Base-by-base conservation (phyloP, 2,888 invertebrate genomes). In the Cantharis nigra region DNA sequence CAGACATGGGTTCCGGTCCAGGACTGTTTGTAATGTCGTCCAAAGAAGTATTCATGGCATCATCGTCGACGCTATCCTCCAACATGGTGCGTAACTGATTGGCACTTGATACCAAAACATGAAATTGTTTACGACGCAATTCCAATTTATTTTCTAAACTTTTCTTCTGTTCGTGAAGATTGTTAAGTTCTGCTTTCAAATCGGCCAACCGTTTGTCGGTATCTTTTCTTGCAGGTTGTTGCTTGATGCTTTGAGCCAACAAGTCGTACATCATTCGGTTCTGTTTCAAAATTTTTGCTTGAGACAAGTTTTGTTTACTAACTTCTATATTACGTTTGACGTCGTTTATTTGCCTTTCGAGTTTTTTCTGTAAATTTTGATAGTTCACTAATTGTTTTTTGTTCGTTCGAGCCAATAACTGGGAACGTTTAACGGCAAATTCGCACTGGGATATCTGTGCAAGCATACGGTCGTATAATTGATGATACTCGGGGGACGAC, bases 241-340 rank as follows among this genome's bases (percentile, higher is more conserved):
- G 93, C 82, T 94, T 94, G 79, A 98, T 98, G 0, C 97, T 93
- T 87, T 96, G 96, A 0, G 98, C 98, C 63, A 98, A 86, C 11
- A 97, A 94, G 90, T 98, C 97, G 89, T 98, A 98, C 87, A 98
- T 97, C 89, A 95, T 94, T 84, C 96, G 92, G 87, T 98, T 97
- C 86, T 96, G 96, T 13, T 98, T 92, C 26, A 97, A 94, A 81
- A 94, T 93, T 86, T 96, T 96, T 0, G 97, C 97, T 84, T 95
- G 91, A 65, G 93, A 92, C 9, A 97, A 88, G 83, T 96, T 96
- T 9, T 90, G 89, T 89, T 98, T 97, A 77, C 95, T 96, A 77
- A 92, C 92, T 79, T 94, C 93, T 82, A 98, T 97, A 81, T 95
- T 94, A 13, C 91, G 90, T 86, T 95, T 95, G 0, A 97, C 96